A percentile compares a stretch with the other conserved stretches of the same genome.
These are phyloP conservation scores for Ptilodon capucinus DNA, from an alignment of 2,888 invertebrate species.

Conservation along the genomic window DNA sequence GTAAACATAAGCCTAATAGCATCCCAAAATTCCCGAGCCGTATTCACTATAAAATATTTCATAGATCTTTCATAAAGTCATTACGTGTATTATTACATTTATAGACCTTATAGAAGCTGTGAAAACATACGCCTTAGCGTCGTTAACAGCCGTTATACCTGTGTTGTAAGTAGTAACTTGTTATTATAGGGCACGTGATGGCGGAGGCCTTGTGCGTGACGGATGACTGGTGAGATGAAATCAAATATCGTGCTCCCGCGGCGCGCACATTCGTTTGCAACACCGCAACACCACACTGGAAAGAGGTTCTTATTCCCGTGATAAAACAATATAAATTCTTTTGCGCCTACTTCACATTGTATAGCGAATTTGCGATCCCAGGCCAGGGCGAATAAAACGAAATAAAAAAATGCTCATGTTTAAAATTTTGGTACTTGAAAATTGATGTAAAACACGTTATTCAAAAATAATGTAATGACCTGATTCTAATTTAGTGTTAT, in stretches of 20 bases:
- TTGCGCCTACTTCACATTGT: constrained; percentile 44
- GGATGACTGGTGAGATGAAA: constrained; percentile 61
- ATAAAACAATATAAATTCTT: constrained; percentile 8
- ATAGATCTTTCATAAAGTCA: constrained; percentile 10
- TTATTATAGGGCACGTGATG: constrained; percentile 40
- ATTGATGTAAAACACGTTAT: constrained; percentile 6
- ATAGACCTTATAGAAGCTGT: constrained; percentile 23
- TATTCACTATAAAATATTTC: constrained; percentile 1
- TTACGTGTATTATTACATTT: constrained; percentile 23
- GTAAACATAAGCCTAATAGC: background rate
- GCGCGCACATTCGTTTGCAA: constrained; percentile 7
- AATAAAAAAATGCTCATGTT: too few species aligned
- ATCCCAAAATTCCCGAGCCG: background rate
- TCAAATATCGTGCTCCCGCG: constrained; percentile 55
- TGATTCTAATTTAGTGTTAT: too few species aligned
- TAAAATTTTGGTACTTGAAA: constrained; percentile 30
- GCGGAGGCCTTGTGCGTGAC: constrained; percentile 49
- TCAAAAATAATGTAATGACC: too few species aligned
- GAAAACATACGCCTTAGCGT: constrained; percentile 13
- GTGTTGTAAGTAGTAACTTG: constrained; percentile 20
- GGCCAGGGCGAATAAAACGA: background rate
- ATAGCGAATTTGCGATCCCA: constrained; percentile 46
- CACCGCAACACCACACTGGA: background rate
- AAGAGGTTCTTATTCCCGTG: background rate
- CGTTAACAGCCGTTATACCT: constrained; percentile 18